Evolutionary conservation across 2,113 vertebrate genomes (phyloP).

Genomic region (Saguinus imperator): DNA sequence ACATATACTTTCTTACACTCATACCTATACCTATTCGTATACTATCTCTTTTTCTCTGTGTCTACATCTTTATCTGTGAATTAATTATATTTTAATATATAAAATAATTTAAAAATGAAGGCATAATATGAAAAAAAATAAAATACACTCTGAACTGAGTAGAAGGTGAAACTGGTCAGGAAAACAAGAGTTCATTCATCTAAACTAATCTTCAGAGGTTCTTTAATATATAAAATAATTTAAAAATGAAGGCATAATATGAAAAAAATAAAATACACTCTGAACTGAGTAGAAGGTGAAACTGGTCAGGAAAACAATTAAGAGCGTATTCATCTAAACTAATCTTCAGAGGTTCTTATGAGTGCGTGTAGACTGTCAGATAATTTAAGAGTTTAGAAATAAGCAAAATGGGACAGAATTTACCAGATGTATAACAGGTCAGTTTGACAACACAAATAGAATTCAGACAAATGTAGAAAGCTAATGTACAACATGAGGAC

Average conservation of each 20-base stretch:
- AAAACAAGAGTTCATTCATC: not conserved
- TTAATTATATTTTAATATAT: not conserved
- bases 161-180: not conserved
- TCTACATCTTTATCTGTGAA: not conserved
- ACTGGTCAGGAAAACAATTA: not conserved
- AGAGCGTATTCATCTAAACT: not conserved
- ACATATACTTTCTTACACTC: not conserved
- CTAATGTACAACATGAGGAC: not conserved
- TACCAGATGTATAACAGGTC: not conserved
- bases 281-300: not conserved
- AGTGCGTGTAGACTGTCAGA: not conserved
- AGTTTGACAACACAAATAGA: not conserved
- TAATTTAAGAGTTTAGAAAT: not conserved
- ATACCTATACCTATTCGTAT: not conserved
- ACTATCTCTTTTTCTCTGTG: not conserved
- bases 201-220: slow-evolving; percentile 1
- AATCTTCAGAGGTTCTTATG: not conserved
- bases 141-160: not conserved
- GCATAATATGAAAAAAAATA: not conserved
- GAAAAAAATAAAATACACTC: not conserved
- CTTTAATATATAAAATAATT: not conserved
- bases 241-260: not conserved
- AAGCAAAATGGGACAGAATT: not conserved
- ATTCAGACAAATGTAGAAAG: not conserved
- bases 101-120: not conserved